These are phyloP conservation scores for Latrodectus hesperus DNA, from an alignment of 2,888 invertebrate species.

Conservation along the genomic window DNA sequence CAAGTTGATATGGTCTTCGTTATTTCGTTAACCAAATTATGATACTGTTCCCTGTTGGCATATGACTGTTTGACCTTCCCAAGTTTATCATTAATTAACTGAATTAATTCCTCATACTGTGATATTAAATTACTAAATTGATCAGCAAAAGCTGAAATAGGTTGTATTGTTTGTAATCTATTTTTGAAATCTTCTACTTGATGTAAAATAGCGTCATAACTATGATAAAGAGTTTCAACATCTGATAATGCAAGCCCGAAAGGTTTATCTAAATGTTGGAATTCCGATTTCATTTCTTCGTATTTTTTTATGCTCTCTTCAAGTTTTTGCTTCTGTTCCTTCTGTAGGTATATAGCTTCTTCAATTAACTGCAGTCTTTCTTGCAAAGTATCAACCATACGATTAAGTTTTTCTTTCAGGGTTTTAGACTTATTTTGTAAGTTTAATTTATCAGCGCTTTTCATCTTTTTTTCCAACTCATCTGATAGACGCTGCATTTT, in stretches of 20 bases:
- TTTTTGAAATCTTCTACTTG: constrained; percentile 73
- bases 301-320: constrained; percentile 87
- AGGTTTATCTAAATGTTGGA: constrained; percentile 88
- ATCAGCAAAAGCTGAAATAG: constrained; percentile 74
- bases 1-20: constrained; percentile 90
- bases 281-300: constrained; percentile 86
- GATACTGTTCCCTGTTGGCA: constrained; percentile 89
- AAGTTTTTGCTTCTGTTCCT: constrained; percentile 86
- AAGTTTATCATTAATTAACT: constrained; percentile 86
- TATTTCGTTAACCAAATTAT: constrained; percentile 89
- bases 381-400: constrained; percentile 84
- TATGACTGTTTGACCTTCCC: constrained; percentile 82
- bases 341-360: constrained; percentile 86
- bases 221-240: constrained; percentile 83
- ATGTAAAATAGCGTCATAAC: constrained; percentile 74
- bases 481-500: constrained; percentile 83
- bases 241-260: constrained; percentile 91
- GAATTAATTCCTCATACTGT: constrained; percentile 90
- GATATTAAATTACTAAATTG: constrained; percentile 86
- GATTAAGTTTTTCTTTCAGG: constrained; percentile 81
- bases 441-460: constrained; percentile 85
- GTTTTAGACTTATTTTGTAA: constrained; percentile 90
- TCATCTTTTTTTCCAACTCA: constrained; percentile 86
- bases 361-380: constrained; percentile 84
- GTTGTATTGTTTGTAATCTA: constrained; percentile 80